phyloP scores from a whole-genome alignment of 2,113 vertebrate genomes.

The Campylomormyrus tamandua region DNA sequence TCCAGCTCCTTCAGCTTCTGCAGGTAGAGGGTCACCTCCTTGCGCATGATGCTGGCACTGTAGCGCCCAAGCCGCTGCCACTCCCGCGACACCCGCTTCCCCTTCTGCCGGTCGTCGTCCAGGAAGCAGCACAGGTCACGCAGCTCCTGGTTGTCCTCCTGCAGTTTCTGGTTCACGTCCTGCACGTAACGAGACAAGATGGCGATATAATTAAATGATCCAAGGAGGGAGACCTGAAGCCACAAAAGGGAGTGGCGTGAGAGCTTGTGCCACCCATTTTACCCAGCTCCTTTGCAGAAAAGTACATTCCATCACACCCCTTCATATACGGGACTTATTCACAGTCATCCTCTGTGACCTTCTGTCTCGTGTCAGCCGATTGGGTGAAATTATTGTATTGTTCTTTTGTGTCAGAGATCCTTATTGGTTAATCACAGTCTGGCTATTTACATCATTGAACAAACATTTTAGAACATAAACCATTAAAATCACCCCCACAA shows the following conservation, averaged over 20 bases:
- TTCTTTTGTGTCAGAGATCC: not conserved
- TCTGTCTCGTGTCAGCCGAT: not conserved
- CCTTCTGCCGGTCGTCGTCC: slow-evolving; percentile 93
- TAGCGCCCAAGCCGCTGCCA: slow-evolving; percentile 93
- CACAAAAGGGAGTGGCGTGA: not conserved
- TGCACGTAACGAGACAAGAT: slow-evolving; percentile 29
- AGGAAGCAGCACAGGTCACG: slow-evolving; percentile 94
- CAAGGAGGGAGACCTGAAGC: not conserved
- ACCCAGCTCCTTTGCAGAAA: not conserved
- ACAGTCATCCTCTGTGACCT: not conserved
- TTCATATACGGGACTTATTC: not conserved
- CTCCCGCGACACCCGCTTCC: slow-evolving; percentile 88
- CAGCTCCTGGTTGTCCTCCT: slow-evolving; percentile 94
- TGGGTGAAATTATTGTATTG: not conserved
- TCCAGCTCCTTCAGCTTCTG: slow-evolving; percentile 94
- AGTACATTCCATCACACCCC: not conserved
- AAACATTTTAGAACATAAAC: not conserved
- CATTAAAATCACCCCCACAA: not conserved
- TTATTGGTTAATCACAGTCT: not conserved
- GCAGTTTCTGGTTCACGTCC: slow-evolving; percentile 97
- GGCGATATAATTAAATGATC: not conserved
- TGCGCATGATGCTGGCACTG: slow-evolving; percentile 89
- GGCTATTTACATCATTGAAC: not conserved
- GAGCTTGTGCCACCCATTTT: not conserved
- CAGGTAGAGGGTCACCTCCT: slow-evolving; percentile 88